Evolutionary conservation across 2,113 vertebrate genomes (phyloP).

Genomic region (Thunnus maccoyii): DNA sequence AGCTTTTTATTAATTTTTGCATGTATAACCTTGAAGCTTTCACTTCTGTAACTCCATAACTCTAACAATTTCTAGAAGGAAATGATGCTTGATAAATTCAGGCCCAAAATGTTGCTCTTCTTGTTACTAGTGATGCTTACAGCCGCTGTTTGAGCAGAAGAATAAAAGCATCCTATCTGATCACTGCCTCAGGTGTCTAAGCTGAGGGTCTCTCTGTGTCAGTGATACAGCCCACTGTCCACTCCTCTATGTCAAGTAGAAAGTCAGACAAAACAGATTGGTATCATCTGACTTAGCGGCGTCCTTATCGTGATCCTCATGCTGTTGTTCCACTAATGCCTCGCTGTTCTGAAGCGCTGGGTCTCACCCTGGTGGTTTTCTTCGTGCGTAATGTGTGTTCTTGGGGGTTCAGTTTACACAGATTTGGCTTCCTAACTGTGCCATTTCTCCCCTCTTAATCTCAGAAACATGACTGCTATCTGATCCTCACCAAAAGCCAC

Average conservation of each 20-base stretch:
- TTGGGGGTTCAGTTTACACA: slow-evolving; percentile 66
- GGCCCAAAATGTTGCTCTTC: background rate
- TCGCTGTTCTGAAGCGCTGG: slow-evolving; percentile 3
- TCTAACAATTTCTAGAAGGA: slow-evolving; percentile 9
- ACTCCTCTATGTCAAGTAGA: slow-evolving; percentile 54
- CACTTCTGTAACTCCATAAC: slow-evolving; percentile 10
- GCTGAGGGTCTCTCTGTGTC: slow-evolving; percentile 44
- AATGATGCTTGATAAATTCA: slow-evolving; percentile 23
- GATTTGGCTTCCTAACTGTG: slow-evolving; percentile 53
- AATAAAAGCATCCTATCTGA: slow-evolving; percentile 51
- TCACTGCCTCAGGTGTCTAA: slow-evolving; percentile 46
- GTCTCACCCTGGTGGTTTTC: background rate
- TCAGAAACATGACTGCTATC: slow-evolving; percentile 71
- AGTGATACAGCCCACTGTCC: slow-evolving; percentile 53
- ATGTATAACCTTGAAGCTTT: slow-evolving; percentile 6
- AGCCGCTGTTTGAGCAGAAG: slow-evolving; percentile 13
- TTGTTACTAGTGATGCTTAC: background rate
- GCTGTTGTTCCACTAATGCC: slow-evolving; percentile 58
- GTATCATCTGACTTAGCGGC: slow-evolving; percentile 60
- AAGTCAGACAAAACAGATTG: slow-evolving; percentile 64
- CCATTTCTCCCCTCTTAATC: slow-evolving; percentile 63
- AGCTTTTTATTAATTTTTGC: background rate
- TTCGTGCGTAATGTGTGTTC: slow-evolving; percentile 59
- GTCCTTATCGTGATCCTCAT: slow-evolving; percentile 59
- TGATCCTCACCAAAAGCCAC: slow-evolving; percentile 72